Conservation (phyloP, 2,113 vertebrate genomes). For the Irena cyanogastra region DNA sequence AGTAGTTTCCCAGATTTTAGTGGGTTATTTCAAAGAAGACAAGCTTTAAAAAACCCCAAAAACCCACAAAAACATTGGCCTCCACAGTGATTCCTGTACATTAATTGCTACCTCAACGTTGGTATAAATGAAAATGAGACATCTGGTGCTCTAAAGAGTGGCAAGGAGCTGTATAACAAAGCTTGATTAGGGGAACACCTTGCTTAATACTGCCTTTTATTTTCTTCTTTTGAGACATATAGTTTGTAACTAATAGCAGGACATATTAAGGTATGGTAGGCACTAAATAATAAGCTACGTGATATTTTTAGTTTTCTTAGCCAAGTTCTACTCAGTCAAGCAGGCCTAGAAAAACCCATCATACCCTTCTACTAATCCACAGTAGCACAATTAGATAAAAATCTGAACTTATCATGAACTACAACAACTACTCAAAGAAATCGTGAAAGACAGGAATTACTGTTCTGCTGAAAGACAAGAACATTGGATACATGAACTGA, state of each 20-base stretch:
- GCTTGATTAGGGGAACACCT: not conserved
- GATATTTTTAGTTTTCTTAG: not conserved
- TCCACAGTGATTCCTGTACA: not conserved
- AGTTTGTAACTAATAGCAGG: not conserved
- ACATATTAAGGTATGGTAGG: not conserved
- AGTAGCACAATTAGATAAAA: not conserved
- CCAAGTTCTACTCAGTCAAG: not conserved
- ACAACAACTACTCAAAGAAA: not conserved
- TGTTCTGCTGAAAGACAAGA: not conserved
- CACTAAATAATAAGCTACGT: not conserved
- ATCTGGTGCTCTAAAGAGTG: not conserved
- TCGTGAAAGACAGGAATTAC: not conserved
- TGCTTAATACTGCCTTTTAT: not conserved
- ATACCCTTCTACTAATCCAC: not conserved
- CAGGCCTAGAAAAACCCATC: not conserved
- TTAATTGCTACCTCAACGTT: not conserved
- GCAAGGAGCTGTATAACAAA: not conserved
- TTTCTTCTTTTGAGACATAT: not conserved
- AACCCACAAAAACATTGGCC: not conserved
- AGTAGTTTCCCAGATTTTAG: not conserved
- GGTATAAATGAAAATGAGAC: not conserved
- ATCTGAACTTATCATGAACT: accelerated
- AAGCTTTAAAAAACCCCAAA: not conserved
- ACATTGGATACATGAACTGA: not conserved
- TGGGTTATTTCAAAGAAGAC: not conserved